Percentiles rank a stretch among this genome's conserved stretches.
phyloP scores from a whole-genome alignment of 2,113 vertebrate genomes.

The Chelonoidis abingdonii region DNA sequence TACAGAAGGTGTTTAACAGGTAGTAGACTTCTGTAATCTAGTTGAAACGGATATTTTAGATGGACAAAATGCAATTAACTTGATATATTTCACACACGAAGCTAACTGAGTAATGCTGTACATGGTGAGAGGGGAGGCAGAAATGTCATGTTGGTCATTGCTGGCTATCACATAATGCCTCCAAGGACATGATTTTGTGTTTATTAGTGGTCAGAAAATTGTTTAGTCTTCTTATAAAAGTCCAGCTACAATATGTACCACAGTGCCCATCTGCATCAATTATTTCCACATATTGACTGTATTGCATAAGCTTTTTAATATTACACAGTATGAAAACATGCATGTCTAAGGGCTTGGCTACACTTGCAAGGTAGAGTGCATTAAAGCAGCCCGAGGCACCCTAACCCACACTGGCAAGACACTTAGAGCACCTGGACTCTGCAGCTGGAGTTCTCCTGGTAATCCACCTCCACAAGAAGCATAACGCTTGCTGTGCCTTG shows the following conservation, averaged over 20 bases:
- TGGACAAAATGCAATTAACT: constrained; percentile 34
- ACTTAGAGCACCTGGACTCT: no score
- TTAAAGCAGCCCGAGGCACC: no score
- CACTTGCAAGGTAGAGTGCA: no score
- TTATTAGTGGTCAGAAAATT: neutral
- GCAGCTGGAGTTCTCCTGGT: no score
- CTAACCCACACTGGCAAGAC: no score
- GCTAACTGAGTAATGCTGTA: neutral
- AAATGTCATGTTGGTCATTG: neutral
- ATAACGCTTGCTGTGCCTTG: no score
- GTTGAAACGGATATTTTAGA: neutral
- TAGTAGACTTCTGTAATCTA: neutral
- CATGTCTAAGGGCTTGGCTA: neutral
- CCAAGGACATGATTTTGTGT: neutral
- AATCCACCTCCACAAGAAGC: no score
- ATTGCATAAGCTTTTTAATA: neutral
- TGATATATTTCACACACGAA: neutral
- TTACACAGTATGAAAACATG: neutral
- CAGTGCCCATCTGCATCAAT: neutral
- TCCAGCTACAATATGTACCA: neutral
- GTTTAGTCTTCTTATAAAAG: neutral
- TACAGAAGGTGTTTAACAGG: neutral
- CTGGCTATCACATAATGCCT: neutral
- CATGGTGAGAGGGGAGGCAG: neutral
- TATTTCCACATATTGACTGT: neutral